These are phyloP conservation scores for Ectropis crepuscularia DNA, from an alignment of 2,888 invertebrate genomes.

Conservation along the genomic window DNA sequence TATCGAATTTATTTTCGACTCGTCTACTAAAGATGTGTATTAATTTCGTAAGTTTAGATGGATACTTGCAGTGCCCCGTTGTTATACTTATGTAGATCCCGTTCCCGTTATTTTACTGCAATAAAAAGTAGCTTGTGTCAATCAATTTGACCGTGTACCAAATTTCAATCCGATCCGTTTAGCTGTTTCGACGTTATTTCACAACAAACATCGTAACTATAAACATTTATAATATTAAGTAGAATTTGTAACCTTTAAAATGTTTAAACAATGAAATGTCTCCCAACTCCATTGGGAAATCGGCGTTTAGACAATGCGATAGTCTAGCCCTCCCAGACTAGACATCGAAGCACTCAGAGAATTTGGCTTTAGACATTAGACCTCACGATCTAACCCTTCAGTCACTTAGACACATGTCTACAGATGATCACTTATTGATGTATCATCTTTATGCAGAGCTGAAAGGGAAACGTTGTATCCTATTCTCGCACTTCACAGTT, in stretches of 20 bases:
- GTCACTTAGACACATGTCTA: constrained; percentile 14
- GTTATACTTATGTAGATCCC: too few relatives aligned
- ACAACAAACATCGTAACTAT: too few relatives aligned
- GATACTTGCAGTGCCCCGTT: too few relatives aligned
- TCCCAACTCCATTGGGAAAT: constrained; percentile 67
- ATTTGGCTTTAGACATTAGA: constrained; percentile 19
- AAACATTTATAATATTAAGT: not conserved
- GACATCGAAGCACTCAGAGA: constrained; percentile 24
- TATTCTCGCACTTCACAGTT: constrained; percentile 18
- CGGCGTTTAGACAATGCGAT: constrained; percentile 55
- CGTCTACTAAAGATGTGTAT: too few relatives aligned
- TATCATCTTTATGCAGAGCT: constrained; percentile 8
- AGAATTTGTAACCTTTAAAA: constrained; percentile 1
- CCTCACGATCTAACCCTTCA: constrained; percentile 17
- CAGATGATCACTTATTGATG: constrained; percentile 27
- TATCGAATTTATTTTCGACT: constrained; percentile 30
- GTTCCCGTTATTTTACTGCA: too few relatives aligned
- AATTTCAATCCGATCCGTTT: too few relatives aligned
- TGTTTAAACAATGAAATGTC: constrained; percentile 52
- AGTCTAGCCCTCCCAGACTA: constrained; percentile 28
- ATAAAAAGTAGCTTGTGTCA: too few relatives aligned
- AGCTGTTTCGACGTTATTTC: too few relatives aligned
- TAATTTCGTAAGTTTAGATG: too few relatives aligned
- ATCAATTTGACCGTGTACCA: too few relatives aligned
- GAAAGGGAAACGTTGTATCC: constrained; percentile 18